phyloP scores from a whole-genome alignment of 2,113 vertebrate genomes.

The Tenrec ecaudatus region DNA sequence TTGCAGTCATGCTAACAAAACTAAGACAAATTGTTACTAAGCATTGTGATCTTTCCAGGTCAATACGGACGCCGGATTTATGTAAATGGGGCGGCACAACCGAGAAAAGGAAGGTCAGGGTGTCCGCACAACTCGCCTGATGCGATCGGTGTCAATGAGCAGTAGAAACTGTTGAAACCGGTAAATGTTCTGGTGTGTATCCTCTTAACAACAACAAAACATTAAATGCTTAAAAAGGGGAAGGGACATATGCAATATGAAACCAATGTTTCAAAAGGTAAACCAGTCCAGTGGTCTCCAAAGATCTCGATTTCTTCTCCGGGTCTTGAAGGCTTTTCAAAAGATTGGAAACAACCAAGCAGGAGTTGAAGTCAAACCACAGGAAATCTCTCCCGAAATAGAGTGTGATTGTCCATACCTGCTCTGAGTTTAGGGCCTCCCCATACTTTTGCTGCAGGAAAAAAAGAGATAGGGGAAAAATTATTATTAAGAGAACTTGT shows the following conservation, averaged over 20 bases:
- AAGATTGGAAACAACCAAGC: not conserved
- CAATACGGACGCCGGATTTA: too few relatives aligned
- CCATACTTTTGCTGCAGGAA: constrained; percentile 70
- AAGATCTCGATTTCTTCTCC: not conserved
- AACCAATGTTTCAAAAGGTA: not conserved
- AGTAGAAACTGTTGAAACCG: not conserved
- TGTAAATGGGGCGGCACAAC: too few relatives aligned
- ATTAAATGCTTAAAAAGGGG: too few relatives aligned
- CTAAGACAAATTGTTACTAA: too few relatives aligned
- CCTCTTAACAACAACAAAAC: not conserved
- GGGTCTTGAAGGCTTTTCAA: not conserved
- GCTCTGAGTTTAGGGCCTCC: constrained; percentile 77
- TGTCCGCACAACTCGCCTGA: too few relatives aligned
- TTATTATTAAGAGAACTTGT: not conserved
- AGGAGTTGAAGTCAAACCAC: constrained; percentile 39
- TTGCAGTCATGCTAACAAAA: too few relatives aligned
- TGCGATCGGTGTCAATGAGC: not conserved
- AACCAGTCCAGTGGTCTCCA: not conserved
- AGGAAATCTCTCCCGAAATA: constrained; percentile 44
- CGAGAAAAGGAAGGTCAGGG: too few relatives aligned
- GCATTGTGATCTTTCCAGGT: too few relatives aligned
- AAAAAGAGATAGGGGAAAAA: constrained; percentile 38
- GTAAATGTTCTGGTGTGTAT: not conserved
- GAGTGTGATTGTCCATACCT: constrained; percentile 63
- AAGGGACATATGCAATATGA: too few relatives aligned